phyloP scores from a whole-genome alignment of 37 sponge, comb jelly and placozoan genomes.

The Haliclona indistincta region DNA sequence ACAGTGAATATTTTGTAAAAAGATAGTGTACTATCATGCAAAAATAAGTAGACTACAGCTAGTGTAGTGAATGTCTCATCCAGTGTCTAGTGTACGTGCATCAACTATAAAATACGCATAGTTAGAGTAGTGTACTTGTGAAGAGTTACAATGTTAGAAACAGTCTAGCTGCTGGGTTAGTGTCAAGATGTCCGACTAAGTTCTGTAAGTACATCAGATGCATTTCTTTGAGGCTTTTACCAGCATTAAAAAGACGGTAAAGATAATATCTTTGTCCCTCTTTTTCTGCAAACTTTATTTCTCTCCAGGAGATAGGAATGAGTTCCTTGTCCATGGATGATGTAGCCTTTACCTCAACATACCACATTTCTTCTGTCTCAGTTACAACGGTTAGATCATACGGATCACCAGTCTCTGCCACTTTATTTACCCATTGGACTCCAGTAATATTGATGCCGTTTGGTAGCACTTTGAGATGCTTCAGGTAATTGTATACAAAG shows the following conservation, averaged over 20 bases:
- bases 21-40: no score
- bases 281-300: not conserved
- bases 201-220: no score
- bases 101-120: no score
- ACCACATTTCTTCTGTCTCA: constrained; percentile 1
- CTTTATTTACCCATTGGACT: constrained; percentile 46
- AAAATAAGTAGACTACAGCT: no score
- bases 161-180: no score
- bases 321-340: constrained; percentile 11
- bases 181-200: no score
- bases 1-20: no score
- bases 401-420: constrained; percentile 18
- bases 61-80: no score
- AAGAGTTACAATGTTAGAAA: no score
- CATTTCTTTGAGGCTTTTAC: no score
- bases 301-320: constrained; percentile 31
- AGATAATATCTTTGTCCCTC: not conserved
- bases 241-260: not conserved
- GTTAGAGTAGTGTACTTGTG: no score
- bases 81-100: no score
- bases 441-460: constrained; percentile 9
- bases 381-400: constrained; percentile 43
- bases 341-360: constrained; percentile 61
- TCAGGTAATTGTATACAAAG: constrained; percentile 29
- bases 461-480: constrained; percentile 8